phyloP scores from a whole-genome alignment of 1,140 invertebrate species.

The Bombyx mandarina region DNA sequence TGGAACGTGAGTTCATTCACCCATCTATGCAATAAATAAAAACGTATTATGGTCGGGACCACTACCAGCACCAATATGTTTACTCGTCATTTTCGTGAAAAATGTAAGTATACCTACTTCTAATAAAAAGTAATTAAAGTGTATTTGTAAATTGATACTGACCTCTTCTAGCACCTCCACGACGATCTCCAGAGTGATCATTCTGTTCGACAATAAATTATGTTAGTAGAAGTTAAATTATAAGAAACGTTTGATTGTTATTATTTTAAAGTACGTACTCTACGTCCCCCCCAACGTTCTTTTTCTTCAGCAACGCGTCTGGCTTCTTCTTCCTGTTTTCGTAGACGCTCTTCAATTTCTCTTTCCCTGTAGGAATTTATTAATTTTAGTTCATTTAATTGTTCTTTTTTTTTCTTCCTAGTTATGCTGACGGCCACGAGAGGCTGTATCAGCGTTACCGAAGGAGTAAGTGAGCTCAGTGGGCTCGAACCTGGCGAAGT shows the following conservation, averaged over 20 bases:
- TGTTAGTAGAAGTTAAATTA: not conserved
- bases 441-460: too few relatives aligned
- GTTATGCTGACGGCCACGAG: too few relatives aligned
- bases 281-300: constrained; percentile 55
- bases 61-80: too few relatives aligned
- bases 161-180: constrained; percentile 49
- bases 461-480: too few relatives aligned
- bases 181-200: constrained; percentile 58
- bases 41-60: too few relatives aligned
- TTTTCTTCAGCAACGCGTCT: constrained; percentile 54
- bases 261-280: not conserved
- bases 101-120: not conserved
- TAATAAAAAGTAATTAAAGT: constrained; percentile 4
- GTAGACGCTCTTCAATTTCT: constrained; percentile 66
- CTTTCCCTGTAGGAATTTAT: constrained; percentile 42
- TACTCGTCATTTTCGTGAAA: too few relatives aligned
- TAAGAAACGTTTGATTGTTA: not conserved
- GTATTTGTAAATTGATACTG: constrained; percentile 10
- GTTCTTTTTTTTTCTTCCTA: too few relatives aligned
- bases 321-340: constrained; percentile 61
- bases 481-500: too few relatives aligned
- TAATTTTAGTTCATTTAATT: too few relatives aligned
- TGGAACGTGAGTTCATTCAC: too few relatives aligned
- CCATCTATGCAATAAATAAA: too few relatives aligned
- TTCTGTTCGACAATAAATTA: constrained; percentile 26